phyloP scores from a whole-genome alignment of 2,888 invertebrate species.

The Drosophila algonquin region DNA sequence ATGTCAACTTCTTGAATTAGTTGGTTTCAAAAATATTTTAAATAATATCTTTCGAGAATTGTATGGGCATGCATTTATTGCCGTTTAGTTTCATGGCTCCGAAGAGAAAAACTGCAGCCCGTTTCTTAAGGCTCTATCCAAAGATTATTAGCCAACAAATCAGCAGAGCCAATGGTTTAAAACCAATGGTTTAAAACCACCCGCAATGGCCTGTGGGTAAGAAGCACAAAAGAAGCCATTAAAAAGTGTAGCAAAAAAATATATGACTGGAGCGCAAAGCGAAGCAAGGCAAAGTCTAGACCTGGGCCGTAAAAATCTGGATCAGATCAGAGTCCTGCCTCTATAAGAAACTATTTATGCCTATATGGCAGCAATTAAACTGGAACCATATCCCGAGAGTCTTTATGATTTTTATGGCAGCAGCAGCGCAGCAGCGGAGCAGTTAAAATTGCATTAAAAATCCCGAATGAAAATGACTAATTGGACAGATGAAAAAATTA shows the following conservation, averaged over 20 bases:
- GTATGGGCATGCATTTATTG: too few relatives aligned
- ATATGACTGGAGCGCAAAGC: constrained; percentile 2
- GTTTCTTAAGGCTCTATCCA: not conserved
- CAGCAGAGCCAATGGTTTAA: constrained; percentile 25
- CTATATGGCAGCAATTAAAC: constrained; percentile 52
- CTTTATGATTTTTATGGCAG: constrained; percentile 40
- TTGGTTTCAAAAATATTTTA: too few relatives aligned
- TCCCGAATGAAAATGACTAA: constrained; percentile 70
- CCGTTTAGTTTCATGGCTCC: not conserved
- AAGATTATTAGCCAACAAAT: not conserved
- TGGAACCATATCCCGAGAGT: constrained; percentile 35
- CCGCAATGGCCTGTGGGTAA: constrained; percentile 24
- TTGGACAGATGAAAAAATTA: constrained; percentile 73
- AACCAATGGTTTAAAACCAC: constrained; percentile 22
- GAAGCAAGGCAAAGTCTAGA: constrained; percentile 51
- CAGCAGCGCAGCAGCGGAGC: constrained; percentile 16
- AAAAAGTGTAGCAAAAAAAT: constrained; percentile 55
- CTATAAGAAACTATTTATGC: constrained; percentile 43
- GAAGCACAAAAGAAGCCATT: constrained; percentile 63
- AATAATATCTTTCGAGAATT: too few relatives aligned
- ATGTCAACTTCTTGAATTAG: too few relatives aligned
- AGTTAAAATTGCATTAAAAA: constrained; percentile 68
- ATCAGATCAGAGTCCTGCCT: constrained; percentile 36
- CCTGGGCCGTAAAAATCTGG: constrained; percentile 44
- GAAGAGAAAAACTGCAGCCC: not conserved